Evolutionary conservation across 2,113 vertebrate genomes (phyloP), one percentile per base, ranked within the genome.

Genomic region (Psettodes erumei): DNA sequence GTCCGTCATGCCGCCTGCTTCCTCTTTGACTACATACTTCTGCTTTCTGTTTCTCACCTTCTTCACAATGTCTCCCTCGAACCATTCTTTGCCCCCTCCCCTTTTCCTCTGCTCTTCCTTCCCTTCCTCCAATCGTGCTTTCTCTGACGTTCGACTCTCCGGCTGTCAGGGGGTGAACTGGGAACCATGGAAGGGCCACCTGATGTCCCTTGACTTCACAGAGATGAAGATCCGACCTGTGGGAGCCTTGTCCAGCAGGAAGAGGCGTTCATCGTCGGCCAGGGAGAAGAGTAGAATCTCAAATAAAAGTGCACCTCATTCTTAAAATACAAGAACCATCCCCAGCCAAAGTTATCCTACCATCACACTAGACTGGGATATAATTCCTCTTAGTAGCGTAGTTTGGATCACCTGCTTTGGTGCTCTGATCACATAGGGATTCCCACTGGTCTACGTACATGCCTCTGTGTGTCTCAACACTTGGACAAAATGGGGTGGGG

Each of bases 131-230:
- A n/a, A n/a, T n/a, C n/a, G n/a, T n/a, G n/a, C n/a, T 10, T 10
- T 71, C 50, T 71, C 58, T 38, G 48, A n/a, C n/a, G n/a, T n/a
- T n/a, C n/a, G n/a, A n/a, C 53, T 61, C 6, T 51, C 50, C 42
- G 13, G 21, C 73, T 59, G 8, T 19, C 73, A 97, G 96, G 94
- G 95, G 1, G 93, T 98, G 77, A 99, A 97, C 79, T 98, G 96
- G 96, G 93, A 97, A 71, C 95, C 96, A 0, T 97, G 96, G 95
- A 97, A 97, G 92, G 96, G 96, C 71, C 95, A 96, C 40, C 92
- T 96, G 51, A 94, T 90, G 51, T 97, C 96, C 74, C 95, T 98
- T 12, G 94, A 96, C 79, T 96, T 94, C 64, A 94, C 93, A 0
- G 96, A 98, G 82, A 92, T 97, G 93, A 97, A 96, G 92, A 96